Evolutionary conservation across 2,888 invertebrate species (phyloP).

Genomic region (Hartigia nigra): DNA sequence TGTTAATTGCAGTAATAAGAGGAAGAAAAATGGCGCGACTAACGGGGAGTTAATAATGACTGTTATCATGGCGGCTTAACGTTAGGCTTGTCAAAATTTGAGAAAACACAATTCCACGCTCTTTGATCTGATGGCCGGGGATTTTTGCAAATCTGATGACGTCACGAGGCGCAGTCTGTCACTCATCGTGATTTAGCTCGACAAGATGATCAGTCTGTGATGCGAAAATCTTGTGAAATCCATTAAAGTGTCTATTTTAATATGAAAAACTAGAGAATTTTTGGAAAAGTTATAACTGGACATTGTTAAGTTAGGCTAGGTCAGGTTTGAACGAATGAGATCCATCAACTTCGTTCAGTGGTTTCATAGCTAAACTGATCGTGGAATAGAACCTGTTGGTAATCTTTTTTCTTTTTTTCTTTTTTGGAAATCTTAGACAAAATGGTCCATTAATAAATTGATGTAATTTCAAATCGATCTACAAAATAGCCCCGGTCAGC

Average conservation of each 20-base stretch:
- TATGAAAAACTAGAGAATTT: not conserved
- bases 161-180: not conserved
- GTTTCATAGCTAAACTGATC: not conserved
- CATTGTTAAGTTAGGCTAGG: not conserved
- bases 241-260: not conserved
- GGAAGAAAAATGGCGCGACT: not conserved
- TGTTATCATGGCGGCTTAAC: not conserved
- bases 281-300: not conserved
- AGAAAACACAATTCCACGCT: slow-evolving; percentile 34
- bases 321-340: slow-evolving; percentile 13
- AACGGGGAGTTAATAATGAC: not conserved
- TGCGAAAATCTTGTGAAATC: not conserved
- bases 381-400: slow-evolving; percentile 27
- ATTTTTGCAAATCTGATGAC: slow-evolving; percentile 46
- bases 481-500: slow-evolving; percentile 52
- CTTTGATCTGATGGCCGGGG: slow-evolving; percentile 49
- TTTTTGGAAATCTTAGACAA: not conserved
- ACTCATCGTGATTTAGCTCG: not conserved
- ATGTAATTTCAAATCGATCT: slow-evolving; percentile 38
- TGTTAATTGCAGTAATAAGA: not conserved
- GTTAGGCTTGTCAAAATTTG: not conserved
- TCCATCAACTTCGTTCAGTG: slow-evolving; percentile 25
- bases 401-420: slow-evolving; percentile 15
- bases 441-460: not conserved
- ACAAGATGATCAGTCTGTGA: not conserved